phyloP scores from a whole-genome alignment of 2,113 vertebrate genomes.

The Cephalopholis sonnerati region DNA sequence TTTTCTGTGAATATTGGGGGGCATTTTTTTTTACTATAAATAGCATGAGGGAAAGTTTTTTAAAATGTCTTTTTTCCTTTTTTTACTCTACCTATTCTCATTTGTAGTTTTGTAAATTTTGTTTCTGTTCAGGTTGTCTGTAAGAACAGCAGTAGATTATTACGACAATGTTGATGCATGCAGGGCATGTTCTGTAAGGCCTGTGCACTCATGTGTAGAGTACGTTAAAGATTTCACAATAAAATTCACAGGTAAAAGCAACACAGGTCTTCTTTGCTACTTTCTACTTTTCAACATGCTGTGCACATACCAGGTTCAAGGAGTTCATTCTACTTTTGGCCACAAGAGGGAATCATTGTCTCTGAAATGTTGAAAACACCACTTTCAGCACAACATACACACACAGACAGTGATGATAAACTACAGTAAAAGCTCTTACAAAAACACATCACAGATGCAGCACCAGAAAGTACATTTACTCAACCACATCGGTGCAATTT shows the following conservation, averaged over 20 bases:
- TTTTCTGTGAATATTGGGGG: constrained; percentile 47
- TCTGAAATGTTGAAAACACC: not conserved
- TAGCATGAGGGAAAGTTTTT: constrained; percentile 41
- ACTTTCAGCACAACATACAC: not conserved
- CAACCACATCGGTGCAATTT: not conserved
- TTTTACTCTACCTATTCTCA: constrained; percentile 16
- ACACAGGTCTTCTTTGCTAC: not conserved
- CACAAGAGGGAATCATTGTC: constrained; percentile 62
- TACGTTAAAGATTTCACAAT: constrained; percentile 67
- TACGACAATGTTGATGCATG: constrained; percentile 68
- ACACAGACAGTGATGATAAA: not conserved
- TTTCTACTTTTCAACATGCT: not conserved
- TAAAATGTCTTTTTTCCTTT: constrained; percentile 7
- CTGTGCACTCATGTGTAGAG: constrained; percentile 70
- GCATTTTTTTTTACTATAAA: constrained; percentile 26
- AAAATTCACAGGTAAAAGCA: constrained; percentile 68
- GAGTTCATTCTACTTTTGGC: constrained; percentile 17
- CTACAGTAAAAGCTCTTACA: not conserved
- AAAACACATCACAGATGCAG: not conserved
- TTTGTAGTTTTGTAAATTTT: constrained; percentile 70
- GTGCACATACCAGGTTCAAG: not conserved
- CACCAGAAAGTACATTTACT: not conserved
- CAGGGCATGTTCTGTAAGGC: constrained; percentile 79
- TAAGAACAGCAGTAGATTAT: constrained; percentile 49
- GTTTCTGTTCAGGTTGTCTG: constrained; percentile 40